phyloP scores from a whole-genome alignment of 2,888 invertebrate genomes.

The Nomada ruficornis region DNA sequence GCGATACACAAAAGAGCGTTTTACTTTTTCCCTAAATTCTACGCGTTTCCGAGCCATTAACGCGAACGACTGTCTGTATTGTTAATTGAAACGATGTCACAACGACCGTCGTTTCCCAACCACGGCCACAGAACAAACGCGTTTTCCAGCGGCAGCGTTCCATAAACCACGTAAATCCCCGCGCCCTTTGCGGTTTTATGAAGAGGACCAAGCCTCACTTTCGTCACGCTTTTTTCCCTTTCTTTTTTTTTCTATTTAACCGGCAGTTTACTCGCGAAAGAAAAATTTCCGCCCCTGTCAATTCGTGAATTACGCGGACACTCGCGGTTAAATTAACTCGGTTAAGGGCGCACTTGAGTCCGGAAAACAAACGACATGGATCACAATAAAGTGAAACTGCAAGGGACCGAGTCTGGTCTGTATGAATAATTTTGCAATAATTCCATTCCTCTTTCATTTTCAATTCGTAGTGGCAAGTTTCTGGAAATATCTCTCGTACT shows the following conservation, averaged over 20 bases:
- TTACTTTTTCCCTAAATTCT: not conserved
- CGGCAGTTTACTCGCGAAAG: constrained; percentile 17
- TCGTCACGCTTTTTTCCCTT: constrained; percentile 2
- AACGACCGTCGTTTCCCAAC: constrained; percentile 1
- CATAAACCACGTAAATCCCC: constrained; percentile 1
- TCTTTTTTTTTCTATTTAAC: not conserved
- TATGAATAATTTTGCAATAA: not conserved
- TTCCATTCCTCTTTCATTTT: not conserved
- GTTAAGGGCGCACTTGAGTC: constrained; percentile 19
- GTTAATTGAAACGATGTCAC: constrained; percentile 15
- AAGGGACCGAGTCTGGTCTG: not conserved
- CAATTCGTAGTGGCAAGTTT: too few species aligned
- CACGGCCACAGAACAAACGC: not conserved
- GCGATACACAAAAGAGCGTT: not conserved
- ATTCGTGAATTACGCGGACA: constrained; percentile 15
- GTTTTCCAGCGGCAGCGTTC: constrained; percentile 13
- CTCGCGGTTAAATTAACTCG: constrained; percentile 24
- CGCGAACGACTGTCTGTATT: not conserved
- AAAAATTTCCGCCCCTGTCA: constrained; percentile 3
- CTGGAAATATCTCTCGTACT: too few species aligned
- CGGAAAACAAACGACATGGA: constrained; percentile 6
- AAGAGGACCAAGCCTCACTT: not conserved
- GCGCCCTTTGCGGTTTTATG: constrained; percentile 25
- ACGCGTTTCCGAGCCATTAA: not conserved
- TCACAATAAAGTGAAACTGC: constrained; percentile 12